Evolutionary conservation across 2,113 vertebrate species (phyloP).

Genomic region (Pituophis catenifer): DNA sequence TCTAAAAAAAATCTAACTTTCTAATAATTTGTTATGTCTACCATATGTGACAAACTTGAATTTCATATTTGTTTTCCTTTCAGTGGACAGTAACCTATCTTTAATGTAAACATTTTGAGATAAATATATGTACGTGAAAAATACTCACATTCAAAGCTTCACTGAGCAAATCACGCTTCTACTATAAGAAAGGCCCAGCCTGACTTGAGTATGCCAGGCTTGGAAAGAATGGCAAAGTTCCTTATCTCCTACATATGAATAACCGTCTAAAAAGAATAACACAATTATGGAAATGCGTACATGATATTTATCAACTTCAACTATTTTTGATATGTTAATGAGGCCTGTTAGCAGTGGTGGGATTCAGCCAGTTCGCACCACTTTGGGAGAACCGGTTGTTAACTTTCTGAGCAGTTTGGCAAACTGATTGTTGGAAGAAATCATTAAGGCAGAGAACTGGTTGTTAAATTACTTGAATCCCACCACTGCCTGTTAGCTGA

Average conservation of each 20-base stretch:
- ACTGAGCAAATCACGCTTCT: neutral
- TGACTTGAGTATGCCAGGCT: neutral
- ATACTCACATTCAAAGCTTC: neutral
- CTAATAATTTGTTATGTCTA: neutral
- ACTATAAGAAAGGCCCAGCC: neutral
- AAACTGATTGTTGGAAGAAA: too few species aligned
- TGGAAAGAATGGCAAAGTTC: neutral
- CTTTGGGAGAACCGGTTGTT: too few species aligned
- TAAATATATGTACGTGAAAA: neutral
- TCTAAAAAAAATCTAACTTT: neutral
- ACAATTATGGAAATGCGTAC: neutral
- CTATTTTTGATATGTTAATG: neutral
- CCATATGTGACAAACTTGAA: neutral
- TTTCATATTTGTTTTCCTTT: neutral
- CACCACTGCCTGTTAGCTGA: neutral
- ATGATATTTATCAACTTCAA: neutral
- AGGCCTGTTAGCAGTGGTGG: too few species aligned
- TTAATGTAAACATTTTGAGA: neutral
- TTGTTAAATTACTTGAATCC: too few species aligned
- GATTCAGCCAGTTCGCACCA: too few species aligned
- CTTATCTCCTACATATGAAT: neutral
- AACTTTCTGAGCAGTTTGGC: too few species aligned
- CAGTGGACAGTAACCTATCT: neutral
- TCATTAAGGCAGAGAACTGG: too few species aligned
- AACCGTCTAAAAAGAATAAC: neutral